Evolutionary conservation across 2,888 invertebrate species (phyloP), one percentile per base, ranked within the genome.

Genomic region (Caenorhabditis auriculariae): DNA sequence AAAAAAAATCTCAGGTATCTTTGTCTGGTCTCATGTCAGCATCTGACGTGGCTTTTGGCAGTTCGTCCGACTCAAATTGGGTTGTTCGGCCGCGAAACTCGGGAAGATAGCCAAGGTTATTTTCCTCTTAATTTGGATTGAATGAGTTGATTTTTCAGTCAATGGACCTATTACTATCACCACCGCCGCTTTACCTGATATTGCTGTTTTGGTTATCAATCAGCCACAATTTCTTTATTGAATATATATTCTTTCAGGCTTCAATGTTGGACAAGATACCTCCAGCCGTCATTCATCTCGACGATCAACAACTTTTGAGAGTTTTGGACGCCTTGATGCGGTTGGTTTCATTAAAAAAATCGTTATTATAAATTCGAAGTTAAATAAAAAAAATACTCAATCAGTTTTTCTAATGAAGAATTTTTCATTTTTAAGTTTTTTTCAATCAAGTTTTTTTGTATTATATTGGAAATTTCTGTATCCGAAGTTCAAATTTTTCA

Each of bases 51-150:
- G 95, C 94, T 96, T 77, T 85, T 96, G 44, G 94, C 94, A 0
- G 84, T 96, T 57, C 93, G 94, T 82, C 95, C 95, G 0, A 90
- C 93, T 0, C 93, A 93, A 19, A 93, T 94, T 27, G 91, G 92
- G 72, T 87, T 95, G 80, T 72, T 72, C 32, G 60, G 73, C 12
- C 61, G 66, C 42, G 49, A 66, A 45, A 58, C 61, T 3, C 53
- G 63, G 38, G 59, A 58, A 19, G 65, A 48, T 9, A 29, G 42
- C 28, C 44, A 46, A 32, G 35, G 35, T 32, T 9, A 32, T 9
- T 56, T 15, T 53, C 55, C 28, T 41, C 53, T 2, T n/a, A 32
- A n/a, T n/a, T n/a, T n/a, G n/a, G n/a, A n/a, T n/a, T n/a, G n/a
- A n/a, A n/a, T n/a, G n/a, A n/a, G n/a, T n/a, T n/a, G n/a, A n/a